Evolutionary conservation across 2,888 invertebrate species (phyloP).

Genomic region (Synanthedon andrenaeformis): DNA sequence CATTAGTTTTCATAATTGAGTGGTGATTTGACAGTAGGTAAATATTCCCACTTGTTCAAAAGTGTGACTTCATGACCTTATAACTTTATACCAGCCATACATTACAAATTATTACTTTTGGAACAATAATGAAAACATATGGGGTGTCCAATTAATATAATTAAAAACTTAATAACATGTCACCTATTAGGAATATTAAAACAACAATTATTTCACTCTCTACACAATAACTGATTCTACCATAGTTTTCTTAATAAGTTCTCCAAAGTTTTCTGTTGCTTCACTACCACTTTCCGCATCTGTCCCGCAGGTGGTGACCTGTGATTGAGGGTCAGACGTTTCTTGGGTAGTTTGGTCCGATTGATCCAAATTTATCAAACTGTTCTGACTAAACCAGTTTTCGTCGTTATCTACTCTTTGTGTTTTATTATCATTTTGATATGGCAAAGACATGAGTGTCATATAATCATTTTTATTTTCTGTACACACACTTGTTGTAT

Average conservation of each 20-base stretch:
- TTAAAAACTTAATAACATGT: constrained; percentile 57
- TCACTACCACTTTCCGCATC: constrained; percentile 30
- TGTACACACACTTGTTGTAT: constrained; percentile 41
- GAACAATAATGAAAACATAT: background rate
- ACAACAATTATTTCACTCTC: constrained; percentile 50
- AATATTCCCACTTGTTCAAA: too few relatives aligned
- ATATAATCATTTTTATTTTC: constrained; percentile 73
- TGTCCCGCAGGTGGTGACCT: constrained; percentile 18
- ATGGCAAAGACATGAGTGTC: constrained; percentile 74
- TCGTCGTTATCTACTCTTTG: constrained; percentile 71
- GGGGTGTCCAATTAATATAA: constrained; percentile 43
- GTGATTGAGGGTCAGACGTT: constrained; percentile 22
- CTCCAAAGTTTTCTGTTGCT: constrained; percentile 83
- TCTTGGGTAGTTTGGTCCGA: constrained; percentile 48
- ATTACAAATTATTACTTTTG: too few relatives aligned
- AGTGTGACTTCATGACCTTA: too few relatives aligned
- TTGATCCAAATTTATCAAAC: constrained; percentile 47
- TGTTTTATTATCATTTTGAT: constrained; percentile 75
- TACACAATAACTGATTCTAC: constrained; percentile 90
- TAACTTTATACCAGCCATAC: too few relatives aligned
- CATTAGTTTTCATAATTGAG: too few relatives aligned
- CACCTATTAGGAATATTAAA: constrained; percentile 49
- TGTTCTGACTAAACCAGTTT: constrained; percentile 63
- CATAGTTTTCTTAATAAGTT: constrained; percentile 93
- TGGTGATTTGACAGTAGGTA: too few relatives aligned